Conservation (phyloP, 2,888 invertebrate genomes). For the Smittia sp. region DNA sequence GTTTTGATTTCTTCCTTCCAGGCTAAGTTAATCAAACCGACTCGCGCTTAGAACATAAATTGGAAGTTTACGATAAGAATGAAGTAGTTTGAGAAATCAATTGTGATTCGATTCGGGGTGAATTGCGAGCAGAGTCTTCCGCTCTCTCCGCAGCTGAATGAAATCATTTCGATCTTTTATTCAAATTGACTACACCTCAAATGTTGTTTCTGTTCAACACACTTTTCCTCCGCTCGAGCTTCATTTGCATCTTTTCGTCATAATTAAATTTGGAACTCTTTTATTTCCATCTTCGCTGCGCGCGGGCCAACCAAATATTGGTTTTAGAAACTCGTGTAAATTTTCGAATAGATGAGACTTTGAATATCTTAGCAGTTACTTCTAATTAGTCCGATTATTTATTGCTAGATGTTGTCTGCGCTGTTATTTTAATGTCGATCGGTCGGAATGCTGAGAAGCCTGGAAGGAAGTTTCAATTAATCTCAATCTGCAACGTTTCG, state of each 20-base stretch:
- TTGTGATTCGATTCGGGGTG: neutral
- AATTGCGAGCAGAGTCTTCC: neutral
- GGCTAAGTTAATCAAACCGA: conserved; percentile 1
- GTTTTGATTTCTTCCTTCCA: neutral
- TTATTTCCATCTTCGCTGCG: neutral
- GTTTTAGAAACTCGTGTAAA: neutral
- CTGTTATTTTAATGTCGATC: conserved; percentile 14
- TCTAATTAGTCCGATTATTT: conserved; percentile 11
- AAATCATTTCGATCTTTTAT: neutral
- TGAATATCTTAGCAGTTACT: neutral
- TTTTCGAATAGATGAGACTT: too few species aligned
- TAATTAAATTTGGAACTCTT: conserved; percentile 9
- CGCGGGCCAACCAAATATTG: neutral
- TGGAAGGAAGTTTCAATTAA: conserved; percentile 10
- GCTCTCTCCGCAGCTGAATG: neutral
- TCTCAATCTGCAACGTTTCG: neutral
- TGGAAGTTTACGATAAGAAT: conserved; percentile 6
- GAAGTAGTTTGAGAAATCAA: conserved; percentile 33
- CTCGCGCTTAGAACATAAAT: neutral
- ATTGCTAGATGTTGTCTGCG: neutral
- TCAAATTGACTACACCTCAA: conserved; percentile 17
- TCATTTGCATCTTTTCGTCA: conserved; percentile 29
- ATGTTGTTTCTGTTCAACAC: neutral
- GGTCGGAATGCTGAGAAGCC: conserved; percentile 1
- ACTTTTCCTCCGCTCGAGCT: neutral